phyloP scores from a whole-genome alignment of 2,888 invertebrate species.

The Atethmia centrago region DNA sequence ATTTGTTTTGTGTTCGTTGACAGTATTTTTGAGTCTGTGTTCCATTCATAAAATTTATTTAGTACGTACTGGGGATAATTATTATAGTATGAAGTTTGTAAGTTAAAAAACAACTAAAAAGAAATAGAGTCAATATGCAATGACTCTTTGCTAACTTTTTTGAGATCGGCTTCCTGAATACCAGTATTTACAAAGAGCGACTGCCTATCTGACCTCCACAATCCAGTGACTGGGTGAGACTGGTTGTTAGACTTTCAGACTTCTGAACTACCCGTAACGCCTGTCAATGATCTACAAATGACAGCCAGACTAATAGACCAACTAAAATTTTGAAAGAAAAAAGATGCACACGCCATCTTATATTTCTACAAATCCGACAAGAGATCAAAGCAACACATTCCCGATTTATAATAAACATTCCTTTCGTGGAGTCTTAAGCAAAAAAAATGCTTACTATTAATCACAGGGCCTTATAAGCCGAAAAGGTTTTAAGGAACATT shows the following conservation, averaged over 20 bases:
- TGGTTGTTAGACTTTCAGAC: neutral
- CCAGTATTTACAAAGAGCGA: too few species aligned
- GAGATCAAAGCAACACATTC: neutral
- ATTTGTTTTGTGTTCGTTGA: too few species aligned
- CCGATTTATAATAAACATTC: slow-evolving; percentile 7
- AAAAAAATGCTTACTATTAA: slow-evolving; percentile 47
- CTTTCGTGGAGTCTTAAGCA: neutral
- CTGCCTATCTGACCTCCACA: too few species aligned
- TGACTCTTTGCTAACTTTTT: neutral
- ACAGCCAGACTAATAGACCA: too few species aligned
- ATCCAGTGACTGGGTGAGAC: neutral
- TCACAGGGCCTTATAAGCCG: slow-evolving; percentile 25
- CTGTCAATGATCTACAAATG: neutral
- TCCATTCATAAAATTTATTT: neutral
- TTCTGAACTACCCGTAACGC: neutral
- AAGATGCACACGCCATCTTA: neutral
- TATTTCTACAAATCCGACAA: neutral
- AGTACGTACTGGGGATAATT: neutral
- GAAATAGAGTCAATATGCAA: too few species aligned
- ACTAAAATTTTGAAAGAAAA: neutral
- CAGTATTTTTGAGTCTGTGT: neutral
- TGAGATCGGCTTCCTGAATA: neutral
- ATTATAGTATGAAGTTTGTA: neutral
- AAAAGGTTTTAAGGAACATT: slow-evolving; percentile 46
- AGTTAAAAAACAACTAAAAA: too few species aligned